Base-by-base conservation (phyloP, 37 sponge, comb jelly and placozoan species). In the Oscarella lobularis region DNA sequence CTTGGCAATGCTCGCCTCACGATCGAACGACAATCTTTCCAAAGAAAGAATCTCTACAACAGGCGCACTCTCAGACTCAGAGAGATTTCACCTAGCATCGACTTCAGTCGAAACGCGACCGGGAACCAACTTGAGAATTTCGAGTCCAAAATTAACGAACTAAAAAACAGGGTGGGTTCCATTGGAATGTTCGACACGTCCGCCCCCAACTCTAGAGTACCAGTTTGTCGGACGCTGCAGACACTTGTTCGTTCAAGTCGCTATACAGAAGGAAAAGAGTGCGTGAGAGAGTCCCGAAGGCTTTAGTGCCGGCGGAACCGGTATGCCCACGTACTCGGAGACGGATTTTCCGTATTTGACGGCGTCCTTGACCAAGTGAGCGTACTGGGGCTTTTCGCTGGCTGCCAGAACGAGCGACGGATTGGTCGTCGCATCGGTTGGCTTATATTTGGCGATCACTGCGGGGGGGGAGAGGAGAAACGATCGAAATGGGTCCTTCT, bases 21-120 rank as follows among this genome's bases (percentile, higher is more conserved):
- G 81, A 73, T 98, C 91, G 76, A 87, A 98, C 0, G 99, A 98
- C 38, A 98, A 73, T 67, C 95, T 93, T 80, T 9, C 34, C 37
- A 34, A 41, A 1, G 31, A 48, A 48, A 48, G 60, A 48, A 48
- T 48, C 60, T 20, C 14, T 9, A 48, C 60, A 48, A 20, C 14
- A 48, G n/a, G n/a, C n/a, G n/a, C n/a, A n/a, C n/a, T n/a, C n/a
- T n/a, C n/a, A n/a, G n/a, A n/a, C n/a, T n/a, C 76, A 4, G 31
- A 66, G 38, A 60, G 73, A 36, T 1, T 68, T 30, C 67, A 93
- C 94, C 93, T 79, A 5, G 99, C 99, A 87, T 98, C 99, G 9
- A 98, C 99, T 66, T 98, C 99, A 41, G 99, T 98, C 1, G 99
- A 98, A 3, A 98, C 92, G 20, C 99, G 79, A 27, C 99, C 99